Percentiles rank a stretch among this genome's conserved stretches.
Conservation (phyloP, 64 coral and sea anemone genomes). For the Montipora sp. region DNA sequence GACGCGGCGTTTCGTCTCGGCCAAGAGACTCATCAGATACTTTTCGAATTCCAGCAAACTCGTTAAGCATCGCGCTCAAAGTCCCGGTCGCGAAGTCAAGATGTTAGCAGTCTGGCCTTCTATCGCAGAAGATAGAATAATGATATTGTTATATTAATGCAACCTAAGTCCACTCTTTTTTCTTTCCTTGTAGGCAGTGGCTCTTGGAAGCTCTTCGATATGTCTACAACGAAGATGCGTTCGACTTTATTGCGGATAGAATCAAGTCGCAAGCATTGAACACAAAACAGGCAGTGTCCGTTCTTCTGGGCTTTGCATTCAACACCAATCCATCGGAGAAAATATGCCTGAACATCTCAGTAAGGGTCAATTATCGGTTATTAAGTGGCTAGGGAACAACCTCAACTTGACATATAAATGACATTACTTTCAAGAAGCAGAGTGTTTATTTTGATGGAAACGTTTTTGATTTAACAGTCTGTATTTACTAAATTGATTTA, state of each 20-base stretch:
- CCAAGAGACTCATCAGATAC: too few species aligned
- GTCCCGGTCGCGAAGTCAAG: too few species aligned
- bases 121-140: neutral
- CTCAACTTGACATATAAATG: too few species aligned
- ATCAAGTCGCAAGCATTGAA: neutral
- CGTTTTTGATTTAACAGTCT: too few species aligned
- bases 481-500: too few species aligned
- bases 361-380: neutral
- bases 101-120: too few species aligned
- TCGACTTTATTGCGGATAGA: neutral
- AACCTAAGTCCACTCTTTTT: neutral
- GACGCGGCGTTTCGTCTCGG: too few species aligned
- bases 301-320: constrained; percentile 17
- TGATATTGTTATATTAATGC: neutral
- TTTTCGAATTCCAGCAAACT: too few species aligned
- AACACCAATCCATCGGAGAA: neutral
- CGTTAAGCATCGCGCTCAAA: too few species aligned
- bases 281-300: neutral
- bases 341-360: neutral
- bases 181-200: neutral
- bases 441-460: too few species aligned
- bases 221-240: constrained; percentile 18
- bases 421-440: too few species aligned
- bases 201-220: constrained; percentile 10
- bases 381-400: too few species aligned